These are phyloP conservation scores for Tribolium freemani DNA, from an alignment of 2,888 invertebrate genomes.

Conservation along the genomic window DNA sequence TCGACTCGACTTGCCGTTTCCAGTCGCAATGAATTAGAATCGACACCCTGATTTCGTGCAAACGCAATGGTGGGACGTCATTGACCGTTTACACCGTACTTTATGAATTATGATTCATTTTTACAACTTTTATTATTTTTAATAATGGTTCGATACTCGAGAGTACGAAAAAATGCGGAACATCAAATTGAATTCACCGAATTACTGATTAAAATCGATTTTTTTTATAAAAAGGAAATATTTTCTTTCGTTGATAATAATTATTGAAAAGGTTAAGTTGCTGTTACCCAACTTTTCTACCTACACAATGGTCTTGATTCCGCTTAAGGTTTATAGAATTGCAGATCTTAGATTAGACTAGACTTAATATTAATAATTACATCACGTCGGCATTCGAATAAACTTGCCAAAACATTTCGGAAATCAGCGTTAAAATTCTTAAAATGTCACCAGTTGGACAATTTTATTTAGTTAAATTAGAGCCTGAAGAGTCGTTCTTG, in stretches of 20 bases:
- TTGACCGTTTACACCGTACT: slow-evolving; percentile 31
- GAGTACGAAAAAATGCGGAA: too few relatives aligned
- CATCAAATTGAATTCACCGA: too few relatives aligned
- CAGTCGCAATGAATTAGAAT: too few relatives aligned
- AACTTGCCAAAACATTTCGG: background rate
- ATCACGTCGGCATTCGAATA: background rate
- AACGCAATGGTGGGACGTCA: slow-evolving; percentile 19
- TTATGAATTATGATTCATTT: slow-evolving; percentile 24
- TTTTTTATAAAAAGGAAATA: background rate
- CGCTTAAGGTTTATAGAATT: slow-evolving; percentile 10
- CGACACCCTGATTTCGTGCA: slow-evolving; percentile 26
- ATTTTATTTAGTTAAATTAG: background rate
- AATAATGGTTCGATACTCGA: background rate
- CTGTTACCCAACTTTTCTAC: slow-evolving; percentile 32
- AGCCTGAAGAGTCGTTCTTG: background rate
- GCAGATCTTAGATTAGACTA: slow-evolving; percentile 2
- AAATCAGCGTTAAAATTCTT: background rate
- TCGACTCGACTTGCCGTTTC: too few relatives aligned
- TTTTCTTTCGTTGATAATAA: background rate
- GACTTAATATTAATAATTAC: slow-evolving; percentile 10
- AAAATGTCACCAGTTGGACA: background rate
- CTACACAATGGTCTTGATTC: slow-evolving; percentile 39
- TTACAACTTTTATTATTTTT: slow-evolving; percentile 6
- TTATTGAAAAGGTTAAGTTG: slow-evolving; percentile 3
- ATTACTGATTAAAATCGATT: background rate